Percentiles rank a stretch among this genome's conserved stretches.
Conservation (phyloP, 2,888 invertebrate species). For the Metallyticus violacea region DNA sequence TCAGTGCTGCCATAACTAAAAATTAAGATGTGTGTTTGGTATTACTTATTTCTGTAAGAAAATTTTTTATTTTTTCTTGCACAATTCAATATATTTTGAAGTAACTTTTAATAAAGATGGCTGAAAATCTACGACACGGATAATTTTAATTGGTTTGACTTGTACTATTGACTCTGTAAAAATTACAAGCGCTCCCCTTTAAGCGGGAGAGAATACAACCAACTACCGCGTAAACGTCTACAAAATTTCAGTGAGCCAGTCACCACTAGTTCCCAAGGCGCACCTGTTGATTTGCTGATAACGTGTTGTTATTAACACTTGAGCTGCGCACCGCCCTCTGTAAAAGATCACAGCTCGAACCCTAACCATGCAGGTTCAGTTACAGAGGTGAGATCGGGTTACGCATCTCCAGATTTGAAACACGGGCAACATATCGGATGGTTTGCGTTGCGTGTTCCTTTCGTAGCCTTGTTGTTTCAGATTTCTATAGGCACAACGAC, state of each 20-base stretch:
- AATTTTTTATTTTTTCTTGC: no score
- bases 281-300: not conserved
- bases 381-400: not conserved
- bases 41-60: no score
- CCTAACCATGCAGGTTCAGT: not conserved
- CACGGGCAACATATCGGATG: not conserved
- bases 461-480: not conserved
- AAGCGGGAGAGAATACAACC: no score
- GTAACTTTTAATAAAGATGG: no score
- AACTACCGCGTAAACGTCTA: conserved; percentile 1
- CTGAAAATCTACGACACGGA: no score
- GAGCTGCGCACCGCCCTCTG: not conserved
- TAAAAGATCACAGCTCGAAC: not conserved
- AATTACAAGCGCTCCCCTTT: no score
- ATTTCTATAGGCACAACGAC: not conserved
- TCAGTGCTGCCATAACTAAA: no score
- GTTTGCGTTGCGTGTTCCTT: not conserved
- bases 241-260: no score
- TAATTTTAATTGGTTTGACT: no score
- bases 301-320: not conserved
- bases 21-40: no score
- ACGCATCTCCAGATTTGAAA: not conserved
- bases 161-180: no score
- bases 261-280: not conserved
- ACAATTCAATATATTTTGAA: no score